Percentiles rank a stretch among this genome's conserved stretches.
Conservation (phyloP, 2,113 vertebrate genomes). For the Phrynosoma platyrhinos region DNA sequence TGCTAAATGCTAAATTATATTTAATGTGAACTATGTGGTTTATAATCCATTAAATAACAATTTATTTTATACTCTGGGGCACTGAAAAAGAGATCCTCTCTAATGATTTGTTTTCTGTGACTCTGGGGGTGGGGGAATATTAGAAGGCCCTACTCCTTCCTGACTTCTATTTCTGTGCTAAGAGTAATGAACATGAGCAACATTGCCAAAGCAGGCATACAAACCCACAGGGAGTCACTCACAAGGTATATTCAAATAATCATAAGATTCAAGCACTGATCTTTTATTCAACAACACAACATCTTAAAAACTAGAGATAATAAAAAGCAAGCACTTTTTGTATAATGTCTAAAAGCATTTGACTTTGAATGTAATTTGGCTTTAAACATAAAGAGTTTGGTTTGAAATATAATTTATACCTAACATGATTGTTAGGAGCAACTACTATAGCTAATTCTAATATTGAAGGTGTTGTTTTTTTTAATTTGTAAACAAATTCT, state of each 20-base stretch:
- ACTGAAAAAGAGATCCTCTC: slow-evolving; percentile 35
- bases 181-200: slow-evolving; percentile 57
- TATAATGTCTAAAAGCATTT: slow-evolving; percentile 13
- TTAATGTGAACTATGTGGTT: not conserved
- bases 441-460: not conserved
- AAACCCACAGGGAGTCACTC: slow-evolving; percentile 62
- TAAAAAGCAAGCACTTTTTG: not conserved
- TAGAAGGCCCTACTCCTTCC: slow-evolving; percentile 53
- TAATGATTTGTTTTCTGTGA: slow-evolving; percentile 31
- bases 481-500: not conserved
- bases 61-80: slow-evolving; percentile 11
- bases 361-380: not conserved
- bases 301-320: slow-evolving; percentile 31
- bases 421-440: not conserved
- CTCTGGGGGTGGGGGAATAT: slow-evolving; percentile 35
- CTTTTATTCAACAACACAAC: slow-evolving; percentile 34
- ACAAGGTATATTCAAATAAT: slow-evolving; percentile 52
- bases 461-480: not conserved
- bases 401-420: not conserved
- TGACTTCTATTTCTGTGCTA: slow-evolving; percentile 45
- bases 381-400: too few relatives aligned
- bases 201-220: slow-evolving; percentile 52
- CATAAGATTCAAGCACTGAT: slow-evolving; percentile 37
- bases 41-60: not conserved
- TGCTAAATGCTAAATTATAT: not conserved